Evolutionary conservation across 2,113 vertebrate species (phyloP).

Genomic region (Peromyscus polionotus): DNA sequence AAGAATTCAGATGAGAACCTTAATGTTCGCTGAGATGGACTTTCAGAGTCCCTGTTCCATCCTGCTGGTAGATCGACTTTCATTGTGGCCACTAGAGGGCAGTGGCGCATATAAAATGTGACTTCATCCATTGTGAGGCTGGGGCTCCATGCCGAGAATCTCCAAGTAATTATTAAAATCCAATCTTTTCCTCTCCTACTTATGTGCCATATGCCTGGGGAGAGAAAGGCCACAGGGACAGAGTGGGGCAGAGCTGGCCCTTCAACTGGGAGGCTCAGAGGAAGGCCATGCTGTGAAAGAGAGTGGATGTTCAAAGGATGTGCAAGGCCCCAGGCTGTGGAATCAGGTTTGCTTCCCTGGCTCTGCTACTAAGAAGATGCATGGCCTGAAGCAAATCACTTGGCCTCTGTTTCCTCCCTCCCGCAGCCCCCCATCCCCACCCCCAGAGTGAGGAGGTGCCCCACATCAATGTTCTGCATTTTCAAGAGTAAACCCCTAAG

Average conservation of each 20-base stretch:
- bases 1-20: background rate
- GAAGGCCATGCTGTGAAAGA: background rate
- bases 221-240: background rate
- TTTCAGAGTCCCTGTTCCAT: background rate
- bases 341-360: background rate
- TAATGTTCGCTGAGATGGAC: background rate
- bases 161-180: background rate
- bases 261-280: background rate
- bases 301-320: background rate
- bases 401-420: background rate
- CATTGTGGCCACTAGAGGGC: slow-evolving; percentile 63
- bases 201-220: background rate
- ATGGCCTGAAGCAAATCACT: background rate
- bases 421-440: too few species aligned
- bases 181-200: background rate
- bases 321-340: background rate
- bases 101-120: slow-evolving; percentile 57
- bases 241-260: background rate
- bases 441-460: background rate
- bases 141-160: background rate
- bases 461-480: background rate
- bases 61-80: background rate
- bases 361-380: background rate
- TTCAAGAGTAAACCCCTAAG: slow-evolving; percentile 1
- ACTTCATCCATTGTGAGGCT: background rate